Conservation (phyloP, 2,888 invertebrate genomes). For the Ochropleura plecta region DNA sequence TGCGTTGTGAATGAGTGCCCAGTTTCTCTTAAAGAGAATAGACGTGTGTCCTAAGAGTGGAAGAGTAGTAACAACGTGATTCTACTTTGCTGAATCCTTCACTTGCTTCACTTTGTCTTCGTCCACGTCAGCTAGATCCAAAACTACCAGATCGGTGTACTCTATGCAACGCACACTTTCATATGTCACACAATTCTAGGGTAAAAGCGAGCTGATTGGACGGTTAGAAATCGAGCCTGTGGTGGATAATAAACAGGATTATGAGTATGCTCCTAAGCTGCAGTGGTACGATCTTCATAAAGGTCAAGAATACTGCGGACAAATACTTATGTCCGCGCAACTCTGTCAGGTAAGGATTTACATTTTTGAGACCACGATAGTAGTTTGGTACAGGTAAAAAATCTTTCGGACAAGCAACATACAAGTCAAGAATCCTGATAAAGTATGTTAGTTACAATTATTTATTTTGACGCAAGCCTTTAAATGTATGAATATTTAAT, state of each 20-base stretch:
- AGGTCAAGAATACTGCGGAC: constrained; percentile 81
- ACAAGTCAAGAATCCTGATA: too few species aligned
- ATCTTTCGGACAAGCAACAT: too few species aligned
- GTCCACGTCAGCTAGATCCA: background rate
- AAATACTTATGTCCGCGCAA: constrained; percentile 88
- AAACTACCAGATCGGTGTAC: background rate
- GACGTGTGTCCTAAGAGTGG: fast-evolving
- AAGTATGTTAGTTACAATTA: too few species aligned
- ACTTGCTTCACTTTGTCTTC: background rate
- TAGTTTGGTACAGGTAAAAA: background rate
- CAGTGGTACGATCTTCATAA: constrained; percentile 86
- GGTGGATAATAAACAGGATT: constrained; percentile 70
- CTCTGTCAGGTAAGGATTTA: constrained; percentile 74
- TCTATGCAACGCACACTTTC: background rate
- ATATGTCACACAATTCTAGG: constrained; percentile 62
- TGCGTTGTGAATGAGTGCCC: background rate
- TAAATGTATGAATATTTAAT: background rate
- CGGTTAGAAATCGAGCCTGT: constrained; percentile 73
- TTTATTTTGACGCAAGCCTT: too few species aligned
- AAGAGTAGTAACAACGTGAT: background rate
- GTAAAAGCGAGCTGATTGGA: constrained; percentile 76
- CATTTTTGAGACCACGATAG: background rate
- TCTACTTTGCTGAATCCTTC: background rate
- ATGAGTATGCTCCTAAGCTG: constrained; percentile 81
- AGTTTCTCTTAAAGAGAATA: background rate